Evolutionary conservation across 2,888 invertebrate species (phyloP).

Genomic region (Liopterus haemorrhoidalis): DNA sequence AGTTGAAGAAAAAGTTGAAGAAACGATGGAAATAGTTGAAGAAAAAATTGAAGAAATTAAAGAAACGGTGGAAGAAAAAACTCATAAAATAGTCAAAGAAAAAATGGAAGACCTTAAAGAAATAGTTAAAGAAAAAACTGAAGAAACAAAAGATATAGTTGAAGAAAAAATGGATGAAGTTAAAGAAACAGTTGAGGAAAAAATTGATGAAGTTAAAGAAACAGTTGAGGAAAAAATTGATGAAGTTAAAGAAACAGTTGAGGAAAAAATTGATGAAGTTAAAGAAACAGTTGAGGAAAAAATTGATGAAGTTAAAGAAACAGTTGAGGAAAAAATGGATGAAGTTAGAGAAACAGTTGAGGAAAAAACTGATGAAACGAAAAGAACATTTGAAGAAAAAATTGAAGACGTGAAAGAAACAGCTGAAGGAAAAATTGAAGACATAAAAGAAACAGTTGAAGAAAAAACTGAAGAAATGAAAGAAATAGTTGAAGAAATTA

Average conservation of each 20-base stretch:
- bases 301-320: conserved; percentile 5
- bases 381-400: conserved; percentile 4
- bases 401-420: conserved; percentile 6
- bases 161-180: conserved; percentile 6
- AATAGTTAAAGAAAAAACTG: no score
- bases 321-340: conserved; percentile 4
- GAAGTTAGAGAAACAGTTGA: neutral
- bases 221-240: conserved; percentile 11
- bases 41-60: neutral
- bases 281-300: conserved; percentile 12
- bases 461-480: conserved; percentile 3
- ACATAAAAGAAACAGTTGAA: no score
- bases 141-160: neutral
- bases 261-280: conserved; percentile 16
- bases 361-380: conserved; percentile 9
- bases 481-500: conserved; percentile 12
- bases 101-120: no score
- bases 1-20: neutral
- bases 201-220: conserved; percentile 6
- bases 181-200: conserved; percentile 13
- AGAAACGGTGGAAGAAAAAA: neutral
- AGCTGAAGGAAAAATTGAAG: no score
- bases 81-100: neutral
- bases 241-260: neutral
- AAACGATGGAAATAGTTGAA: neutral